Evolutionary conservation across 2,113 vertebrate genomes (phyloP), one percentile per base, ranked within the genome.

Genomic region (Narcine bancroftii): DNA sequence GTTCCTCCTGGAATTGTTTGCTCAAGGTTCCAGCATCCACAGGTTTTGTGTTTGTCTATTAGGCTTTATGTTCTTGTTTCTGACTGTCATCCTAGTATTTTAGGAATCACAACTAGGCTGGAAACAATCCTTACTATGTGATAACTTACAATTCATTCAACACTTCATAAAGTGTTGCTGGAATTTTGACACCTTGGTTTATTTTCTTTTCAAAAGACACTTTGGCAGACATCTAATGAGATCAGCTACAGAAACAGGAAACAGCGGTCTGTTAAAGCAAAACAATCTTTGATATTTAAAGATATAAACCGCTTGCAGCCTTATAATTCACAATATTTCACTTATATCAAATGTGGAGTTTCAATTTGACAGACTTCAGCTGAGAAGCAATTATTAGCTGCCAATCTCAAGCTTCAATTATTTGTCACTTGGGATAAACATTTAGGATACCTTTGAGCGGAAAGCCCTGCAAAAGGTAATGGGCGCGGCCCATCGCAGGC

Each of bases 241-340:
- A 69, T 71, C 2, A 91, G 65, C 89, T 47, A 47, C 45, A 91
- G 45, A 42, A 91, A 24, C 36, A 47, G 63, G 89, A 69, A 91
- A 69, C 39, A 11, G 36, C 63, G 45, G 56, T 45, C 87, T 45
- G 39, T 69, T 65, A 69, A 66, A 91, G 39, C 63, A 45, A 45
- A 45, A 66, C 13, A 69, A 63, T 91, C 24, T 29, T 11, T 42
- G 42, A 36, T 42, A 91, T 91, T 69, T 91, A 69, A 45, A 91
- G 42, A 21, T 42, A 69, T 39, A 13, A 42, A 42, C 39, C 42
- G 13, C 65, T 45, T 36, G 36, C 39, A 29, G 39, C 42, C 71
- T 42, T 91, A 29, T 13, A 91, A 69, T 91, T 91, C 89, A 65
- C 89, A 91, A 65, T 42, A 26, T 21, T 39, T 91, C 39, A 91